Percentiles rank a stretch among this genome's conserved stretches.
These are phyloP conservation scores for Hyalella azteca DNA, from an alignment of 2,888 invertebrate species.

Conservation along the genomic window DNA sequence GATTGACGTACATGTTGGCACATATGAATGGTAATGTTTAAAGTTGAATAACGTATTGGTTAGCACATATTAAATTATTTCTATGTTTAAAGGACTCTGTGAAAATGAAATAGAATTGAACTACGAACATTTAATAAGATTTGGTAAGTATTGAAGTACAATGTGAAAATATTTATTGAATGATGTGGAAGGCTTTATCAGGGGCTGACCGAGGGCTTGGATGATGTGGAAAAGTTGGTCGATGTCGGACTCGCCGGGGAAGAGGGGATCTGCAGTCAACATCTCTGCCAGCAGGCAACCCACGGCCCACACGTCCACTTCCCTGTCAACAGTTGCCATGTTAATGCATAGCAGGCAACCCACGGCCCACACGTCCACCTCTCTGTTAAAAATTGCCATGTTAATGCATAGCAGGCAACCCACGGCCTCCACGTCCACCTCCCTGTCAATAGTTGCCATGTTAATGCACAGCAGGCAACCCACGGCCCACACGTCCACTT, in stretches of 20 bases:
- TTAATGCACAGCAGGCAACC: slow-evolving; percentile 82
- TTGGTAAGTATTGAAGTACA: too few relatives aligned
- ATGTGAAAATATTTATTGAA: too few relatives aligned
- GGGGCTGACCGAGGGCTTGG: slow-evolving; percentile 73
- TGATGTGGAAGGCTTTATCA: not conserved
- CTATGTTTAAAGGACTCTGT: too few relatives aligned
- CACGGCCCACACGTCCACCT: slow-evolving; percentile 87
- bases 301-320: slow-evolving; percentile 87
- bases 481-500: slow-evolving; percentile 87
- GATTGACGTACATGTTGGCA: too few relatives aligned
- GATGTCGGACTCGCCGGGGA: slow-evolving; percentile 88
- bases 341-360: slow-evolving; percentile 85
- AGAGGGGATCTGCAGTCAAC: slow-evolving; percentile 83
- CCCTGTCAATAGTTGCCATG: too few relatives aligned
- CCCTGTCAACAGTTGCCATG: slow-evolving; percentile 68
- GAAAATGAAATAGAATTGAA: too few relatives aligned
- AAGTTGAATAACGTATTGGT: too few relatives aligned
- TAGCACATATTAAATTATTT: too few relatives aligned
- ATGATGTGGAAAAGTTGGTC: slow-evolving; percentile 85
- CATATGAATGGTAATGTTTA: too few relatives aligned
- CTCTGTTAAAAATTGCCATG: too few relatives aligned
- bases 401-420: slow-evolving; percentile 85
- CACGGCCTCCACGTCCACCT: slow-evolving; percentile 86
- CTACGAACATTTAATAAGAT: too few relatives aligned
- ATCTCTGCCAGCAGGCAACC: slow-evolving; percentile 86